A percentile compares a stretch with the other conserved stretches of the same genome.
Conservation (phyloP, 2,797 vertebrate genomes). For the Microcaecilia unicolor region DNA sequence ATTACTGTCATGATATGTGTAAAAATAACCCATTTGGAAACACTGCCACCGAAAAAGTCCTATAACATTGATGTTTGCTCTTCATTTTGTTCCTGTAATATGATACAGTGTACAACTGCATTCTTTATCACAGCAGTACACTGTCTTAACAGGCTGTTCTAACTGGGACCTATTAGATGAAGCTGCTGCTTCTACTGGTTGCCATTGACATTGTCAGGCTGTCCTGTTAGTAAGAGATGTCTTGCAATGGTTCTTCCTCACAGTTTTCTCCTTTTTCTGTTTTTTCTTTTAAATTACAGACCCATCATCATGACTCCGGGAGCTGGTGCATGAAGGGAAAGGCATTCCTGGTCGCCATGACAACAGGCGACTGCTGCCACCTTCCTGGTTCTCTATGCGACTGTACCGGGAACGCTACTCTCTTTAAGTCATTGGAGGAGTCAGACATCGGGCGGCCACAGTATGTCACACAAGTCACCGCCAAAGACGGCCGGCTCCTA, state of each 20-base stretch:
- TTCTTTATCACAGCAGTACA: too few relatives aligned
- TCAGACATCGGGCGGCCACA: conserved; percentile 62
- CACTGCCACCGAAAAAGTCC: too few relatives aligned
- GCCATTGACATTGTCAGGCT: too few relatives aligned
- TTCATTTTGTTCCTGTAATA: too few relatives aligned
- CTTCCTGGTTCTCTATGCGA: conserved; percentile 84
- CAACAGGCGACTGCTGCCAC: conserved; percentile 84
- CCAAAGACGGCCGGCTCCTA: conserved; percentile 73
- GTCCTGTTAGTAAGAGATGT: background rate
- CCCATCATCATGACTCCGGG: conserved; percentile 22
- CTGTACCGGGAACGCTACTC: conserved; percentile 63
- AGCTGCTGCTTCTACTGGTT: too few relatives aligned
- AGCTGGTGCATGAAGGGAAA: conserved; percentile 19
- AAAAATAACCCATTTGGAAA: too few relatives aligned
- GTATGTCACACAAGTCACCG: conserved; percentile 81
- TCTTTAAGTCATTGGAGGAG: conserved; percentile 77
- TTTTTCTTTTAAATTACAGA: conserved; percentile 34
- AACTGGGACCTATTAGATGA: too few relatives aligned
- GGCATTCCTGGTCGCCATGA: conserved; percentile 62
- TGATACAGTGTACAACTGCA: too few relatives aligned
- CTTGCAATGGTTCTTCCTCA: background rate
- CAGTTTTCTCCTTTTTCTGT: background rate
- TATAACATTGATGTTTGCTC: too few relatives aligned
- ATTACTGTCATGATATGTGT: too few relatives aligned
- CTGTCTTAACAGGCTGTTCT: too few relatives aligned